A percentile compares a stretch with the other conserved stretches of the same genome.
These are phyloP conservation scores for Anoplius nigerrimus DNA, from an alignment of 2,888 invertebrate genomes.

Conservation along the genomic window DNA sequence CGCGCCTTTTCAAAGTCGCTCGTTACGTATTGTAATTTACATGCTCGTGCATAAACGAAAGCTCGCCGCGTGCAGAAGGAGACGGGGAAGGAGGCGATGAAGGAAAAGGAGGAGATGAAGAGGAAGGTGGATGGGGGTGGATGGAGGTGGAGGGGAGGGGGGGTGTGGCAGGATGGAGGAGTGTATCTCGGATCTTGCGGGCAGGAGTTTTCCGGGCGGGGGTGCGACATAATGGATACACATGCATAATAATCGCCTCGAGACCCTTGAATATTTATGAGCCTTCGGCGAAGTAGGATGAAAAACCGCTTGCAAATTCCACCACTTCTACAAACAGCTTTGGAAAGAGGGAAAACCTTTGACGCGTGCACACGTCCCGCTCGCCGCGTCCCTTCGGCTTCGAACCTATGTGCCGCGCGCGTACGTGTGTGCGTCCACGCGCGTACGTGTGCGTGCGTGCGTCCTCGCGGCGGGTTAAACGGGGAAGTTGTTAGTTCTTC, in stretches of 20 bases:
- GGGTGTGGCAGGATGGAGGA: slow-evolving; percentile 24
- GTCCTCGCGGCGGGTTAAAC: too few relatives aligned
- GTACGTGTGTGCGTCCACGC: too few relatives aligned
- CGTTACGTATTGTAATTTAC: slow-evolving; percentile 4
- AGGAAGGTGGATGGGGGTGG: slow-evolving; percentile 1
- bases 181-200: slow-evolving; percentile 3
- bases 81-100: neutral
- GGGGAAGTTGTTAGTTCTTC: too few relatives aligned
- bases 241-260: slow-evolving; percentile 28
- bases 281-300: neutral
- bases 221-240: slow-evolving; percentile 43
- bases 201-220: slow-evolving; percentile 2
- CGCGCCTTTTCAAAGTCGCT: neutral
- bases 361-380: neutral
- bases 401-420: too few relatives aligned
- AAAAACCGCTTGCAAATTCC: slow-evolving; percentile 9
- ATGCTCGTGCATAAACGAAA: slow-evolving; percentile 1
- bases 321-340: neutral
- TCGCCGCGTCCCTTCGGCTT: too few relatives aligned
- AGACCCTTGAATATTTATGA: slow-evolving; percentile 5
- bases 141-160: slow-evolving; percentile 6
- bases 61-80: neutral
- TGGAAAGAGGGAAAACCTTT: neutral
- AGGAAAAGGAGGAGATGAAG: neutral
- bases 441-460: too few relatives aligned